Evolutionary conservation across 2,888 invertebrate genomes (phyloP).

Genomic region (Dicranocentrus wangi): DNA sequence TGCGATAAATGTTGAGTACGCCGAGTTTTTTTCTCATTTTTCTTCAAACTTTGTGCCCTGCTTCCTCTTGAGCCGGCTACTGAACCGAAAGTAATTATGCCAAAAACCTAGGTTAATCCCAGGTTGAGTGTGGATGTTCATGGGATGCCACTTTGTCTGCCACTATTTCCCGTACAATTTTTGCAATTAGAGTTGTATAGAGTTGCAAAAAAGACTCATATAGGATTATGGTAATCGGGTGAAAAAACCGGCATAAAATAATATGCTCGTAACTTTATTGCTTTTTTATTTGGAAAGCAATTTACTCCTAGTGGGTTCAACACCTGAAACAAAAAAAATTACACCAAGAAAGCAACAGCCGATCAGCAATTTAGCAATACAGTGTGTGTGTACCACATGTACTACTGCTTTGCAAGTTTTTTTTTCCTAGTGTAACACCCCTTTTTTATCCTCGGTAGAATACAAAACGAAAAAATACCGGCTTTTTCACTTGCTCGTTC

Average conservation of each 20-base stretch:
- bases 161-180: constrained; percentile 16
- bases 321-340: neutral
- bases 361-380: neutral
- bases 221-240: too few relatives aligned
- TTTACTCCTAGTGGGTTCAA: too few relatives aligned
- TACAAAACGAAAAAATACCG: constrained; percentile 34
- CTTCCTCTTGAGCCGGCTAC: constrained; percentile 2
- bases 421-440: neutral
- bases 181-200: neutral
- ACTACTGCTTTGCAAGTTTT: too few relatives aligned
- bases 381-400: too few relatives aligned
- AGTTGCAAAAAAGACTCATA: neutral
- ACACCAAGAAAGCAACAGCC: neutral
- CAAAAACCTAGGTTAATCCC: constrained; percentile 13
- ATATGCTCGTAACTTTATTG: neutral
- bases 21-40: neutral
- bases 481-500: constrained; percentile 45
- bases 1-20: neutral
- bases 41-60: neutral
- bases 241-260: too few relatives aligned
- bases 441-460: neutral
- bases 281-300: neutral
- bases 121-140: neutral
- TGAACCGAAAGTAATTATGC: neutral
- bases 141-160: constrained; percentile 52